Percentiles rank a stretch among this genome's conserved stretches.
Conservation (phyloP, 1,140 invertebrate species). For the Globodera ellingtonae region DNA sequence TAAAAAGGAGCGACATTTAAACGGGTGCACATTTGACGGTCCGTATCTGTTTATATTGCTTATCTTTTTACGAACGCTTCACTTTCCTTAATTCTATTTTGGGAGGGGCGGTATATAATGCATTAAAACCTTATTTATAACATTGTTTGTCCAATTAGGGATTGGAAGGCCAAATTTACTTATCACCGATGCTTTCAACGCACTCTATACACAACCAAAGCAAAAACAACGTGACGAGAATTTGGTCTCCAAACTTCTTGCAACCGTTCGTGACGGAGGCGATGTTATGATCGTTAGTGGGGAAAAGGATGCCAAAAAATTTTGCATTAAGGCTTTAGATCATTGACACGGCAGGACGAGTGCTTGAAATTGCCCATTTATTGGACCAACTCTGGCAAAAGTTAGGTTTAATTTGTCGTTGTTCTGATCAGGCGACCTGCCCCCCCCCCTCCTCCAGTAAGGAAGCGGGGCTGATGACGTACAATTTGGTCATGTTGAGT, state of each 20-base stretch:
- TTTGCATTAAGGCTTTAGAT: slow-evolving; percentile 66
- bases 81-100: no score
- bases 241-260: slow-evolving; percentile 91
- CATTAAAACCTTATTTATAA: slow-evolving; percentile 8
- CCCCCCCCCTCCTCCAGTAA: slow-evolving; percentile 81
- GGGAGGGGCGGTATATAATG: no score
- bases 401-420: slow-evolving; percentile 36
- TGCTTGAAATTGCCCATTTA: slow-evolving; percentile 94
- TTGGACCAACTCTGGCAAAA: slow-evolving; percentile 69
- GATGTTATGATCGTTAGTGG: slow-evolving; percentile 93
- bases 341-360: slow-evolving; percentile 85
- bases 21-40: slow-evolving; percentile 64
- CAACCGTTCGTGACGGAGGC: slow-evolving; percentile 87
- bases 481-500: slow-evolving; percentile 88
- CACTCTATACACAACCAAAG: slow-evolving; percentile 86
- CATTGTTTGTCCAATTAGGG: slow-evolving; percentile 39
- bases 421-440: neutral
- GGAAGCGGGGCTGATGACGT: slow-evolving; percentile 90
- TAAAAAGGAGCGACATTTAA: slow-evolving; percentile 83
- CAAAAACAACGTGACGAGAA: slow-evolving; percentile 90
- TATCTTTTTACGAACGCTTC: neutral
- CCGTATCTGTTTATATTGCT: slow-evolving; percentile 20
- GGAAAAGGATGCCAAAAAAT: slow-evolving; percentile 3
- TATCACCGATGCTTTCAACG: slow-evolving; percentile 94
- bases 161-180: slow-evolving; percentile 81